Percentiles rank a stretch among this genome's conserved stretches.
phyloP scores from a whole-genome alignment of 2,797 vertebrate species.

The Geotrypetes seraphini region DNA sequence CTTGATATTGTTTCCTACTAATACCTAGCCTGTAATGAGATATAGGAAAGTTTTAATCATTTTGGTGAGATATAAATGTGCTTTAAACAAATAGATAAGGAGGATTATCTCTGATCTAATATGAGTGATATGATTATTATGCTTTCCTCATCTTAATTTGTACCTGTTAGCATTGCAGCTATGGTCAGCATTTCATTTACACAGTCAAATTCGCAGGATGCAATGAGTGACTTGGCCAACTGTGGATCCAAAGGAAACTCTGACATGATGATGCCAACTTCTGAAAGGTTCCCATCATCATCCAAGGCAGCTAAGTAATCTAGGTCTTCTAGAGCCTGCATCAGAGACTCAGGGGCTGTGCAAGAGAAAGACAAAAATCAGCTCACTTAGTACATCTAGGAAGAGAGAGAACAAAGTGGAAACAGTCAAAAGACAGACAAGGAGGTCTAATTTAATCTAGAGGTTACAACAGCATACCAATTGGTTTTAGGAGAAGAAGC shows the following conservation, averaged over 20 bases:
- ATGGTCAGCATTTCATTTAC: constrained; percentile 90
- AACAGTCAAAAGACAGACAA: background rate
- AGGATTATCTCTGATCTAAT: background rate
- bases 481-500: too few relatives aligned
- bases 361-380: background rate
- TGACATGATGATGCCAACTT: constrained; percentile 90
- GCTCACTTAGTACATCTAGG: too few relatives aligned
- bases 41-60: background rate
- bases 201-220: constrained; percentile 86
- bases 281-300: constrained; percentile 82
- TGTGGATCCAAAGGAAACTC: constrained; percentile 82
- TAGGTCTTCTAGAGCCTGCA: constrained; percentile 93
- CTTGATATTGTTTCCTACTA: too few relatives aligned
- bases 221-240: constrained; percentile 83
- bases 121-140: too few relatives aligned
- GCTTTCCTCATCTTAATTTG: too few relatives aligned
- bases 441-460: background rate
- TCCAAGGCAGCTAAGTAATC: constrained; percentile 90
- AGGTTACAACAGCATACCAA: too few relatives aligned
- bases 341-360: constrained; percentile 80
- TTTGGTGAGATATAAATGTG: background rate
- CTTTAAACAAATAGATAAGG: background rate
- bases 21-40: too few relatives aligned
- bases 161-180: constrained; percentile 86
- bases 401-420: background rate